These are phyloP conservation scores for Psilopsiagon aymara DNA, from an alignment of 2,113 vertebrate genomes.

Conservation along the genomic window DNA sequence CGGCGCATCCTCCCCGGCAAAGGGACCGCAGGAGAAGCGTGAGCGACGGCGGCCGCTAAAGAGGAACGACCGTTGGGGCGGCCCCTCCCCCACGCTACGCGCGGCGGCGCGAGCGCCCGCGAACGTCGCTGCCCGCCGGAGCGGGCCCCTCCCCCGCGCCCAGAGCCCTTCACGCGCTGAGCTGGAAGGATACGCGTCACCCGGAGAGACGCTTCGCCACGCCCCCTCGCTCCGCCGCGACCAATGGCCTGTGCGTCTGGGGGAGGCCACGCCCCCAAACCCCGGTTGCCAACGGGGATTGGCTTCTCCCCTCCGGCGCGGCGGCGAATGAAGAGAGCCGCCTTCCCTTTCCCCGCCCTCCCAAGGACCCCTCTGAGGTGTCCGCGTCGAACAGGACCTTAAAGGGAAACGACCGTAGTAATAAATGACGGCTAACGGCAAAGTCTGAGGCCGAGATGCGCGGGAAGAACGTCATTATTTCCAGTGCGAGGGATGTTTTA, in stretches of 20 bases:
- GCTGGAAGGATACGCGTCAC: constrained; percentile 65
- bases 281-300: background rate
- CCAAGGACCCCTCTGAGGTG: background rate
- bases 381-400: background rate
- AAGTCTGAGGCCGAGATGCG: no score
- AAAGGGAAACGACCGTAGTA: background rate
- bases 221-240: background rate
- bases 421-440: background rate
- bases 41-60: background rate
- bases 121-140: background rate
- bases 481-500: accelerated
- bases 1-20: constrained; percentile 73
- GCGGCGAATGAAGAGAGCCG: background rate
- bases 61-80: background rate
- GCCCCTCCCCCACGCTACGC: background rate
- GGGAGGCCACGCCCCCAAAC: accelerated
- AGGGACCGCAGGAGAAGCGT: background rate
- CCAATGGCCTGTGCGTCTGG: accelerated
- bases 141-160: background rate
- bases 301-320: background rate
- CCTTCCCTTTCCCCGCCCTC: background rate
- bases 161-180: constrained; percentile 23
- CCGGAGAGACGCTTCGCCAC: background rate
- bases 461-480: background rate
- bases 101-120: background rate